Evolutionary conservation across 2,888 invertebrate genomes (phyloP).

Genomic region (Marronus borbonicus): DNA sequence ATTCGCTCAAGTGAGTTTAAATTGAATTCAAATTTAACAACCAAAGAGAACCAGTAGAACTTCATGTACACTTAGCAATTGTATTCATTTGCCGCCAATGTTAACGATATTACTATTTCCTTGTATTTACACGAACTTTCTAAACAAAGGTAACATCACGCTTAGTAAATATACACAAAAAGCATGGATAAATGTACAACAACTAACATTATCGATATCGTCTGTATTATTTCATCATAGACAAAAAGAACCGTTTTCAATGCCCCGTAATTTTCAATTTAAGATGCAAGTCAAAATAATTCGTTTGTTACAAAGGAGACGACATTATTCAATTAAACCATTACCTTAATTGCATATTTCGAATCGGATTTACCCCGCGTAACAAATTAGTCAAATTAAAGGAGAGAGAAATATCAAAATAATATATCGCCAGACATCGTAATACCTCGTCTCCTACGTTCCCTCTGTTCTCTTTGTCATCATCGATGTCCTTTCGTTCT

Average conservation of each 20-base stretch:
- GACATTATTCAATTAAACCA: conserved; percentile 22
- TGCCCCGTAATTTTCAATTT: conserved; percentile 20
- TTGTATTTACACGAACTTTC: not conserved
- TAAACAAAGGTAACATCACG: not conserved
- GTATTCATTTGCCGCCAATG: no score
- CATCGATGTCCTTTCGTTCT: not conserved
- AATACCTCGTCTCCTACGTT: not conserved
- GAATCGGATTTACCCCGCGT: not conserved
- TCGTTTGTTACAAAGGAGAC: conserved; percentile 7
- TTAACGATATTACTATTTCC: not conserved
- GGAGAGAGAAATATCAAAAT: not conserved
- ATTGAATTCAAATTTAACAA: no score
- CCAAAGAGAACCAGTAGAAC: no score
- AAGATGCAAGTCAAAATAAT: conserved; percentile 27
- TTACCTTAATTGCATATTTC: conserved; percentile 12
- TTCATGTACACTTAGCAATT: no score
- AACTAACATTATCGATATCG: conserved; percentile 1
- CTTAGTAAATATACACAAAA: conserved; percentile 17
- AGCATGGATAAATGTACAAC: not conserved
- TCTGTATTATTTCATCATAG: not conserved
- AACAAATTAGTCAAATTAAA: conserved; percentile 27
- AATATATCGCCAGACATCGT: not conserved
- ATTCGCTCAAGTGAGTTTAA: no score
- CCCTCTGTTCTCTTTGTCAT: not conserved
- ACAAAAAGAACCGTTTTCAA: not conserved